A percentile compares a stretch with the other conserved stretches of the same genome.
Conservation (phyloP, 2,888 invertebrate genomes). For the Melinaea marsaeus region DNA sequence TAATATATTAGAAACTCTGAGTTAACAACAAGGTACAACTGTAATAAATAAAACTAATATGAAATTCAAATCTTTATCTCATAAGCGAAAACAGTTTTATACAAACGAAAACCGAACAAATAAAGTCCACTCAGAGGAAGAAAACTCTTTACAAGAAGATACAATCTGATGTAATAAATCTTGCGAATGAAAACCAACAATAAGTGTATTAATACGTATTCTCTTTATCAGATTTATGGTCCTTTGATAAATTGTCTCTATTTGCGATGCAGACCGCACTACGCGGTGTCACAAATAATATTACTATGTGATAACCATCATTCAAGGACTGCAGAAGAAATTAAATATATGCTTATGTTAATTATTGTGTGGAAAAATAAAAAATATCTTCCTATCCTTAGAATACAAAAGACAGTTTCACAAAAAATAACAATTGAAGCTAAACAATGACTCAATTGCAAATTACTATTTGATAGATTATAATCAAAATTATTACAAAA, state of each 20-base stretch:
- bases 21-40: not conserved
- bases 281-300: constrained; percentile 8
- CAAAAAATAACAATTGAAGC: too few species aligned
- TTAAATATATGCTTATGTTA: too few species aligned
- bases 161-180: constrained; percentile 30
- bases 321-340: too few species aligned
- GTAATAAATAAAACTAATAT: constrained; percentile 4
- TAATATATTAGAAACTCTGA: not conserved
- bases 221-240: constrained; percentile 31
- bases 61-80: constrained; percentile 5
- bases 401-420: too few species aligned
- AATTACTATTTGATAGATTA: too few species aligned
- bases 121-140: constrained; percentile 18
- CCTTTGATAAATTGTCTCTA: constrained; percentile 29
- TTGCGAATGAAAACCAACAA: constrained; percentile 27
- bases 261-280: constrained; percentile 24
- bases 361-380: too few species aligned
- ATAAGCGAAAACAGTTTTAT: not conserved
- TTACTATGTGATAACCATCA: not conserved
- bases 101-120: constrained; percentile 4
- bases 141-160: constrained; percentile 24
- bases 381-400: too few species aligned
- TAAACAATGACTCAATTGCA: too few species aligned
- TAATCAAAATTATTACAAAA: too few species aligned
- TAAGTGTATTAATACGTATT: constrained; percentile 32